These are phyloP conservation scores for Danio jaintianensis DNA, from an alignment of 2,797 vertebrate species.

Conservation along the genomic window DNA sequence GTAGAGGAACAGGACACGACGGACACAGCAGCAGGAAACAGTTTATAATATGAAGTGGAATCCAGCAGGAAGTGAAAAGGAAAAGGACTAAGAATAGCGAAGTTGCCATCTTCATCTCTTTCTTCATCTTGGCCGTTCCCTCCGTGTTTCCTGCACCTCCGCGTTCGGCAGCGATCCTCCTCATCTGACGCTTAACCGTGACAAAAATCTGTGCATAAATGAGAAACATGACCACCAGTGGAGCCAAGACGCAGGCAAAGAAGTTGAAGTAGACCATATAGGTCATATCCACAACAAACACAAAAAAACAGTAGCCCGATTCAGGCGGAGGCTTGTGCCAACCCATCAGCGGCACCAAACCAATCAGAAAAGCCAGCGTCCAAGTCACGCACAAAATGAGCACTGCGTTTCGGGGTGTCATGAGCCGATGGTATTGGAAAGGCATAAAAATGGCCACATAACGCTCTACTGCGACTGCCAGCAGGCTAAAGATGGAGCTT, in stretches of 20 bases:
- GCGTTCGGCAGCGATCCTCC: constrained; percentile 67
- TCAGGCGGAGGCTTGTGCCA: constrained; percentile 75
- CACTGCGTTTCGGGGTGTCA: constrained; percentile 75
- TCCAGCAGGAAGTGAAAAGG: constrained; percentile 82
- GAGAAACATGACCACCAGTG: constrained; percentile 78
- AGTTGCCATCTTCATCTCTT: constrained; percentile 77
- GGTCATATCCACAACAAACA: constrained; percentile 73
- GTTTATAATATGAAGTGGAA: constrained; percentile 82
- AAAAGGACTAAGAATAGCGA: constrained; percentile 82
- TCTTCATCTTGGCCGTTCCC: constrained; percentile 60
- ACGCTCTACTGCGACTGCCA: constrained; percentile 81
- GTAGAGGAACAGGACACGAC: constrained; percentile 69
- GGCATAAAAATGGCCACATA: constrained; percentile 84
- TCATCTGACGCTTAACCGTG: constrained; percentile 73
- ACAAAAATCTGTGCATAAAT: constrained; percentile 79
- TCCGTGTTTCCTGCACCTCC: constrained; percentile 49
- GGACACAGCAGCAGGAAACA: constrained; percentile 80
- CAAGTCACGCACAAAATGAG: constrained; percentile 76
- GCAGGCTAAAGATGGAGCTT: constrained; percentile 83
- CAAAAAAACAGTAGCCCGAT: constrained; percentile 75
- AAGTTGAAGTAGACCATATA: constrained; percentile 80
- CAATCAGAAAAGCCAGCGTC: constrained; percentile 74
- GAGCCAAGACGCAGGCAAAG: constrained; percentile 72
- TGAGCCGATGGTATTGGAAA: constrained; percentile 76
- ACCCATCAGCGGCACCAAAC: constrained; percentile 79